Base-by-base conservation (phyloP, 2,888 invertebrate species). In the Drosophila ustulata region DNA sequence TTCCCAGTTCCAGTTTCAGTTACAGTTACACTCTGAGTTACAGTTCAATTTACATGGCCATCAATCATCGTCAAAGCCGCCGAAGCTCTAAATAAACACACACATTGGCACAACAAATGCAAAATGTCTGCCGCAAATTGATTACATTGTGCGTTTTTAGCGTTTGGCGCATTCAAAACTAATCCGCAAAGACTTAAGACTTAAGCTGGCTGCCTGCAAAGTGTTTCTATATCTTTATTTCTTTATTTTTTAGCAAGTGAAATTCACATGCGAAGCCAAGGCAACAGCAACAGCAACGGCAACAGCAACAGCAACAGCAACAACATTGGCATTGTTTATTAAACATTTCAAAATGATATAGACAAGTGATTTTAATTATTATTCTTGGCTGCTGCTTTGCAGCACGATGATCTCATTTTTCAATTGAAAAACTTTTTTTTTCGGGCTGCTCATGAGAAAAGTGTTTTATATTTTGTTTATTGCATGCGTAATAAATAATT, bases 331-430 rank as follows among this genome's bases (percentile, higher is more conserved):
- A 78, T 69, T 80, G 80, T 80, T 80, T 80, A 80, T 55, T 78
- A 80, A 80, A 80, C 81, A 80, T 80, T 78, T 80, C 78, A 66
- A 56, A 79, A 78, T 77, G 59, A 84, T 81, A 82, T 75, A 71
- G 72, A 68, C 71, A 86, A 86, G 71, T 79, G 75, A 83, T 81
- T 81, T 84, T 86, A 83, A 84, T 84, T 84, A 86, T 84, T 84
- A 77, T 86, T 86, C 77, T 83, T 47, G 5, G 39, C 39, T 41
- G 39, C 39, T 41, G 13, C 9, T n/a, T 6, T 66, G 62, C 75
- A 58, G 58, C 37, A 56, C 50, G 83, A 79, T 84, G 87, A 84
- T 84, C 87, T 84, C 84, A 86, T 83, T 82, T 77, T 84, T 86
- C 87, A 86, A 84, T 84, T 77, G 87, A 83, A 83, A 80, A 67